phyloP scores from a whole-genome alignment of 2,888 invertebrate species.

The Drosophila sordidula region DNA sequence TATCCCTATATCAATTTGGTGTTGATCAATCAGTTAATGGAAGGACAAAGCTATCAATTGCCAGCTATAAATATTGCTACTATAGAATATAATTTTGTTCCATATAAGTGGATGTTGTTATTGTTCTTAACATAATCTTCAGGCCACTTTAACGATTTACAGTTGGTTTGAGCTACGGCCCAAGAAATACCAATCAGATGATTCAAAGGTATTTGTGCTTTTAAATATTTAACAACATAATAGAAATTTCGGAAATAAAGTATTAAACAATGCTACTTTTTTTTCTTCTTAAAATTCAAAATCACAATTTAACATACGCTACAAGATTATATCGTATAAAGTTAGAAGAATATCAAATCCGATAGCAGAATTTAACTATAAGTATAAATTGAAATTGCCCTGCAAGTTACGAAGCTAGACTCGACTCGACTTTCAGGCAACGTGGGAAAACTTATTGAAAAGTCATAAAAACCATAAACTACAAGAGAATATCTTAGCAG shows the following conservation, averaged over 20 bases:
- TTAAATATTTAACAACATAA: no score
- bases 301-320: neutral
- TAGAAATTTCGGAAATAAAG: no score
- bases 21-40: conserved; percentile 26
- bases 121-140: neutral
- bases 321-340: neutral
- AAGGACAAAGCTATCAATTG: conserved; percentile 17
- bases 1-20: conserved; percentile 25
- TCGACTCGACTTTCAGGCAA: conserved; percentile 5
- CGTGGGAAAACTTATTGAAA: conserved; percentile 67
- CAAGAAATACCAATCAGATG: no score
- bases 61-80: neutral
- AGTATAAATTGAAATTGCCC: conserved; percentile 17
- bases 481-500: conserved; percentile 39
- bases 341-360: conserved; percentile 8
- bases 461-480: conserved; percentile 68
- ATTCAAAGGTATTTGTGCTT: no score
- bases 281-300: no score
- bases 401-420: neutral
- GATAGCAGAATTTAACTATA: conserved; percentile 15
- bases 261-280: no score
- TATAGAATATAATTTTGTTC: neutral
- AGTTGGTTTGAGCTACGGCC: no score
- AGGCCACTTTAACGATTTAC: neutral
- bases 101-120: no score